Evolutionary conservation across 1,140 invertebrate species (phyloP), one percentile per base, ranked within the genome.

Genomic region (Lepidotrigona ventralis): DNA sequence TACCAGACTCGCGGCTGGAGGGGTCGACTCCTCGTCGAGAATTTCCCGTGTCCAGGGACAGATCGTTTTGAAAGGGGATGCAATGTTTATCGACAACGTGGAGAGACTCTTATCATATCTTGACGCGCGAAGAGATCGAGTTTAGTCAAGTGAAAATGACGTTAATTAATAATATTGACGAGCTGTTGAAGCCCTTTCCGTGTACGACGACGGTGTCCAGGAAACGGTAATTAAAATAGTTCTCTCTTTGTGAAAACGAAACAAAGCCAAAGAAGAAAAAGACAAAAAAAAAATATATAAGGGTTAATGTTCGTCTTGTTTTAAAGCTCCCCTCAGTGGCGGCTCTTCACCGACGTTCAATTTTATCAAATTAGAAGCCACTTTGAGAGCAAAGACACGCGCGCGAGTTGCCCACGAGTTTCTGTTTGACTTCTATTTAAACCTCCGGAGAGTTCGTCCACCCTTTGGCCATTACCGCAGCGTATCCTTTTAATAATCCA

Each of bases 401-500:
- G 19, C 58, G 23, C 11, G 39, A 46, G 6, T 46, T 23, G 23
- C 11, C n/a, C 21, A 8, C 21, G 19, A 66, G 66, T 77, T 70
- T 60, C 64, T 77, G 74, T 70, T 82, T 78, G 64, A 82, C 64
- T 70, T 78, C 81, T 69, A 29, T 78, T 82, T 60, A 51, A 82
- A 70, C 72, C 54, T 54, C 39, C 12, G 17, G 23, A 69, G 64
- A 69, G 51, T 70, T 60, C 54, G 74, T 60, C 54, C 74, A 56
- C 74, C 60, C 66, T 69, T 29, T n/a, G 63, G 26, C 46, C 23
- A 56, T 78, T 58, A 77, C 26, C 71, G 46, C 60, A 4, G n/a
- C 23, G 51, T 56, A 77, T 77, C 80, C 64, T 82, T 82, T 82
- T 82, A 82, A 82, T 82, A 76, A 82, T 77, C 64, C 21, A 70